These are phyloP conservation scores for Cyanoderma ruficeps DNA, from an alignment of 2,113 vertebrate genomes.

Conservation along the genomic window DNA sequence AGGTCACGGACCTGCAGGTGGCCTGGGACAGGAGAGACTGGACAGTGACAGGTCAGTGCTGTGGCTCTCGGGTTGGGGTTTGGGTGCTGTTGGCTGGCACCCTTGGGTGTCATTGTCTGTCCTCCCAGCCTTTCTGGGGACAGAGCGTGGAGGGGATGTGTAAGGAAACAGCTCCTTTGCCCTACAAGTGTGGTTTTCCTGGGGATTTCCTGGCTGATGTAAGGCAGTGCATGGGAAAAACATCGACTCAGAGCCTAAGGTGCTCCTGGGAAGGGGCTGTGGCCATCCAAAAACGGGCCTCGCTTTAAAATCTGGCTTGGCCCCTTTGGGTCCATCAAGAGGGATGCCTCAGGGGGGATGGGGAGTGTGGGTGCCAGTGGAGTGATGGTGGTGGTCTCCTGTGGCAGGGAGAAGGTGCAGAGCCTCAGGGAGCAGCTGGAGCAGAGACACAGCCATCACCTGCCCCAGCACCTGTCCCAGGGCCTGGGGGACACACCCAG, in stretches of 20 bases:
- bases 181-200: not conserved
- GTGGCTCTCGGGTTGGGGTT: not conserved
- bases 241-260: rapidly evolving
- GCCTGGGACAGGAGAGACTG: not conserved
- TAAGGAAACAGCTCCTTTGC: not conserved
- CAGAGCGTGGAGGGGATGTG: rapidly evolving
- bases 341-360: not conserved
- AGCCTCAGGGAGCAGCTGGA: not conserved
- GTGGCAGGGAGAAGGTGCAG: not conserved
- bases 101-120: not conserved
- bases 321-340: not conserved
- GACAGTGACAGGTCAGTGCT: not conserved
- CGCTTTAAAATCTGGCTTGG: not conserved
- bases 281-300: not conserved
- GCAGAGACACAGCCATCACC: rapidly evolving
- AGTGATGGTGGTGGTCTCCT: rapidly evolving
- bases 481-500: not conserved
- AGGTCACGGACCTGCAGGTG: not conserved
- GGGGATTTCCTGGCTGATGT: slow-evolving; percentile 50
- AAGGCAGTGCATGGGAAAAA: not conserved
- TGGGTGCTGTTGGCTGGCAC: not conserved
- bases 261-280: rapidly evolving
- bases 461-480: not conserved
- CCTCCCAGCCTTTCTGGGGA: rapidly evolving
- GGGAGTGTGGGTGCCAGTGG: not conserved